Percentiles rank a stretch among this genome's conserved stretches.
phyloP scores from a whole-genome alignment of 2,888 invertebrate genomes.

The Sinodicranocentrus sp. region DNA sequence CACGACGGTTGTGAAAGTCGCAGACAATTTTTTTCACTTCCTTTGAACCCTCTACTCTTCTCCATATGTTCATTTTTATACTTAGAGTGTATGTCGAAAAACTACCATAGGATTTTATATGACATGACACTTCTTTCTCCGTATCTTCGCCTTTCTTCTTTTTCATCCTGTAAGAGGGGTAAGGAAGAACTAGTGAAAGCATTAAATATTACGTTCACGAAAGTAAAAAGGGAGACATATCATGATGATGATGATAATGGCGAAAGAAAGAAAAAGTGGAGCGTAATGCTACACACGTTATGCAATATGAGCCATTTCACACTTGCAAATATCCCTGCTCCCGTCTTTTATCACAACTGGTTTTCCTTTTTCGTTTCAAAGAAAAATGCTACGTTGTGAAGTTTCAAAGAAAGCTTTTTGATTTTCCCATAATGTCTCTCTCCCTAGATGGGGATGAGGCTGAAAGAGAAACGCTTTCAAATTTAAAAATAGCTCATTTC shows the following conservation, averaged over 20 bases:
- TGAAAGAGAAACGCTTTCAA: no score
- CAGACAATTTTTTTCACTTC: no score
- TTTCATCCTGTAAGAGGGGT: neutral
- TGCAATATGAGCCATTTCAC: neutral
- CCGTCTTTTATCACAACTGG: no score
- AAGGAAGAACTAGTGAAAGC: neutral
- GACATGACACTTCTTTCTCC: slow-evolving; percentile 19
- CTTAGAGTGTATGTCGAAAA: slow-evolving; percentile 5
- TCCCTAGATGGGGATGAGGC: no score
- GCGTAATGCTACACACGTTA: neutral
- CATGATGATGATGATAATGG: slow-evolving; percentile 1
- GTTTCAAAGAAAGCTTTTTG: no score
- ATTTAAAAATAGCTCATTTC: no score
- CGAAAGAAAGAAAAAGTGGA: slow-evolving; percentile 3
- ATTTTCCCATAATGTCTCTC: no score
- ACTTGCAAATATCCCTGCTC: no score
- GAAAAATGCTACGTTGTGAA: no score
- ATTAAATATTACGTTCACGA: neutral
- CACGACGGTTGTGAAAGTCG: no score
- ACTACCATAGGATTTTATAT: slow-evolving; percentile 26
- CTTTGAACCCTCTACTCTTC: no score
- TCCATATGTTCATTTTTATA: neutral
- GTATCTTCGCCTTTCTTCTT: slow-evolving; percentile 15
- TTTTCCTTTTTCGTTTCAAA: no score
- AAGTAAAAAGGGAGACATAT: neutral